Evolutionary conservation across 2,888 invertebrate genomes (phyloP).

Genomic region (Epistrophe grossulariae): DNA sequence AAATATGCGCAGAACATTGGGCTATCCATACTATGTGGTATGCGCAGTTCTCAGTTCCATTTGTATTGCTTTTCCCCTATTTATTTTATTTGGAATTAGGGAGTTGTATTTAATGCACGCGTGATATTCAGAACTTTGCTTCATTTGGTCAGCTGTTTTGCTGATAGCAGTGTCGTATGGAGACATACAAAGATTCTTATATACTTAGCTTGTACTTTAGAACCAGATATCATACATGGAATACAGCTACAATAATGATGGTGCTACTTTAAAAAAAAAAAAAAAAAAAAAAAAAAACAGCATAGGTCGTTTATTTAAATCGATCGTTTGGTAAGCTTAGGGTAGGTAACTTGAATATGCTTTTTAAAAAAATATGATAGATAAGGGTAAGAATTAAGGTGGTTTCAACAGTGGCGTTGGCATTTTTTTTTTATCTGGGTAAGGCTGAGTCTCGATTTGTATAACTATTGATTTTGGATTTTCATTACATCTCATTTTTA

Average conservation of each 20-base stretch:
- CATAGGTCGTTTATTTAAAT: too few relatives aligned
- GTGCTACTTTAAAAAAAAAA: too few relatives aligned
- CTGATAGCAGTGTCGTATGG: slow-evolving; percentile 5
- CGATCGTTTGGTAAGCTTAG: too few relatives aligned
- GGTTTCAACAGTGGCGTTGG: too few relatives aligned
- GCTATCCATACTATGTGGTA: neutral
- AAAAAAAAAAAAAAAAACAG: too few relatives aligned
- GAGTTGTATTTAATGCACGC: slow-evolving; percentile 3
- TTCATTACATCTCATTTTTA: too few relatives aligned
- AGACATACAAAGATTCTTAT: neutral
- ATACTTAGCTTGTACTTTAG: neutral
- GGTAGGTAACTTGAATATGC: too few relatives aligned
- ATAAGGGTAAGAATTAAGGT: too few relatives aligned
- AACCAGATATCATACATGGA: neutral
- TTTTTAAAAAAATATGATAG: too few relatives aligned
- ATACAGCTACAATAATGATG: neutral
- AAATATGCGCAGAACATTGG: slow-evolving; percentile 57
- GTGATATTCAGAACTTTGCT: slow-evolving; percentile 27
- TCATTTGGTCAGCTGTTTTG: slow-evolving; percentile 19
- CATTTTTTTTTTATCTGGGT: too few relatives aligned
- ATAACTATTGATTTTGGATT: too few relatives aligned
- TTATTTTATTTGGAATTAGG: slow-evolving; percentile 22
- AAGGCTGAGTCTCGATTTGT: too few relatives aligned
- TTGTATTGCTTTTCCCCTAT: slow-evolving; percentile 45
- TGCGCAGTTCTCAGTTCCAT: slow-evolving; percentile 23